Conservation (phyloP, 2,888 invertebrate genomes). For the Dasysyrphus tricinctus region DNA sequence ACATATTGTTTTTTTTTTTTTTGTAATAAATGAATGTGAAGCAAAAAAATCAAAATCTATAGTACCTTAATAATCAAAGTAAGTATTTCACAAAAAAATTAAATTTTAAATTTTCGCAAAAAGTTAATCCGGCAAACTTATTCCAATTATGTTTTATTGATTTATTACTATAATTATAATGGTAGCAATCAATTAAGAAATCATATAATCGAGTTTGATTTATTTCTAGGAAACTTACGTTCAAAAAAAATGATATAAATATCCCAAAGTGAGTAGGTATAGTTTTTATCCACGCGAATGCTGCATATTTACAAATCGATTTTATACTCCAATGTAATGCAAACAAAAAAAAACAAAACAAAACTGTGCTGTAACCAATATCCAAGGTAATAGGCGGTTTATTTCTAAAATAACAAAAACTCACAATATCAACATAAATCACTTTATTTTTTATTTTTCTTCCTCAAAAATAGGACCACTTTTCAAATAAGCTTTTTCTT, state of each 20-base stretch:
- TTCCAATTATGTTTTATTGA: slow-evolving; percentile 21
- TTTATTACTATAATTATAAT: slow-evolving; percentile 13
- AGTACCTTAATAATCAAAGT: neutral
- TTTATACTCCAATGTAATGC: slow-evolving; percentile 47
- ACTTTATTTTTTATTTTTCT: slow-evolving; percentile 4
- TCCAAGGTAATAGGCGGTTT: slow-evolving; percentile 63
- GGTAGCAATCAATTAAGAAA: neutral
- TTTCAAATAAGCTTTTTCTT: slow-evolving; percentile 30
- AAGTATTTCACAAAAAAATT: slow-evolving; percentile 1
- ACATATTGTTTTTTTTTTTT: neutral
- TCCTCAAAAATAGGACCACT: slow-evolving; percentile 29
- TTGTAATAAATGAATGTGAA: neutral
- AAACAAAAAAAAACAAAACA: neutral
- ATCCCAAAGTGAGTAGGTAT: slow-evolving; percentile 55
- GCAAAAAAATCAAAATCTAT: neutral
- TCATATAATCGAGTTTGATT: slow-evolving; percentile 1
- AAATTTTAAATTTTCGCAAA: slow-evolving; percentile 10
- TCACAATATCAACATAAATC: slow-evolving; percentile 12
- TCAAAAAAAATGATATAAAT: slow-evolving; percentile 12
- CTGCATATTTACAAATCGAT: slow-evolving; percentile 56
- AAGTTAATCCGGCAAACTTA: slow-evolving; percentile 23
- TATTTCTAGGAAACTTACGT: slow-evolving; percentile 32
- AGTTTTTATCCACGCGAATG: slow-evolving; percentile 68
- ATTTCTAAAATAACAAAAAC: slow-evolving; percentile 10
- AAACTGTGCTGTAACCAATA: slow-evolving; percentile 55